Evolutionary conservation across 2,113 vertebrate genomes (phyloP).

Genomic region (Ptychochromis oligacanthus): DNA sequence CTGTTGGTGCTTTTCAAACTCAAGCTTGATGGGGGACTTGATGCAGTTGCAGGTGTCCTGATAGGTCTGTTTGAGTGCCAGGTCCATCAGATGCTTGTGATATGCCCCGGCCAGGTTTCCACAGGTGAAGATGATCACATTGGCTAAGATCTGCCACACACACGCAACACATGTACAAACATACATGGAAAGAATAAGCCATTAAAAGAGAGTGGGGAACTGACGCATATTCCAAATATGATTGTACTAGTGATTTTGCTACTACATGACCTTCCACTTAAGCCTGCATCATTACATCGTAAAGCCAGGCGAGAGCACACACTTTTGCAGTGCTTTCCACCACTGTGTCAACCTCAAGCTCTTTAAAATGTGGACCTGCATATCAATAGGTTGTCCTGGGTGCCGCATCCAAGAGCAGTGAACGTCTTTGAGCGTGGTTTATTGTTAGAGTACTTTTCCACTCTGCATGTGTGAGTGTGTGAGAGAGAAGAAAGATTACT

Average conservation of each 20-base stretch:
- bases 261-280: constrained; percentile 26
- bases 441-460: constrained; percentile 48
- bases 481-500: background rate
- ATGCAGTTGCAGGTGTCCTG: constrained; percentile 98
- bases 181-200: background rate
- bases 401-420: constrained; percentile 32
- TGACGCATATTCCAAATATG: constrained; percentile 1
- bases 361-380: constrained; percentile 36
- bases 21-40: constrained; percentile 96
- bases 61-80: constrained; percentile 94
- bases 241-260: constrained; percentile 36
- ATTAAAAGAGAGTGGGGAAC: constrained; percentile 13
- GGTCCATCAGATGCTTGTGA: constrained; percentile 97
- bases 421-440: constrained; percentile 30
- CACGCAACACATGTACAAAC: background rate
- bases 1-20: constrained; percentile 98
- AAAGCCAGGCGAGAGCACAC: constrained; percentile 45
- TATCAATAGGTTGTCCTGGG: constrained; percentile 44
- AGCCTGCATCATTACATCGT: constrained; percentile 45
- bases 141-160: constrained; percentile 88
- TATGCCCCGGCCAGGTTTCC: constrained; percentile 95
- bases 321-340: constrained; percentile 22
- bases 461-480: constrained; percentile 3
- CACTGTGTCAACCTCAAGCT: constrained; percentile 46
- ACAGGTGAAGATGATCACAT: constrained; percentile 96